Base-by-base conservation (phyloP, 2,113 vertebrate genomes). In the Chaetodon trifascialis region DNA sequence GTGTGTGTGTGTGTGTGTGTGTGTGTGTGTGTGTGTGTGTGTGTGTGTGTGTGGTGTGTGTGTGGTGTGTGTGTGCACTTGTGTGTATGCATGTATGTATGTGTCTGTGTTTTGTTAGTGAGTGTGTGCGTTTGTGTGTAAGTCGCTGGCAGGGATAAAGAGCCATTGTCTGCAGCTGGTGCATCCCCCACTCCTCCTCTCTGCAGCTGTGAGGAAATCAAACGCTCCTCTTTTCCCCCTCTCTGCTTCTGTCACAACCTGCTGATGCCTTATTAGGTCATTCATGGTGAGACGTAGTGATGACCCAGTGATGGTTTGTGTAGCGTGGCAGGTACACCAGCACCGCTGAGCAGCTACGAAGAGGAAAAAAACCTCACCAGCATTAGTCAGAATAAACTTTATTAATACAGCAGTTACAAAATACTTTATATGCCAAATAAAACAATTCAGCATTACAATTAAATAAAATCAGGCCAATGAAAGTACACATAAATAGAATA, bases 131-230 rank as follows among this genome's bases (percentile, higher is more conserved):
- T 87, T 54, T 94, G 95, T 93, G 94, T 94, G 92, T 82, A 95
- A 95, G 94, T 95, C 94, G 95, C 91, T 91, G 84, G 75, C 1
- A 65, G 1, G 8, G 81, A 96, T 95, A 97, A 96, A 96, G 96
- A 93, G 2, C 91, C 95, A 96, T 97, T 97, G 96, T 97, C 94
- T 95, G 89, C 88, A 83, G 94, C 95, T 95, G 95, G 95, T 95
- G 95, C 92, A 93, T 90, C 85, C 94, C 94, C 90, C 94, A 94
- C 94, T 94, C 94, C 94, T 0, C 86, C 88, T 91, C 87, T 94
- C 91, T 94, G 91, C 96, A 97, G 96, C 97, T 97, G 96, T 83
- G 15, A 93, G 93, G 95, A 94, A 96, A 95, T 96, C 94, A 97
- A 96, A 96, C 90, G 91, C 87, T 93, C 67, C 83, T 95, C 92